Base-by-base conservation (phyloP, 1,140 invertebrate genomes). In the Chironomus striatipennis region DNA sequence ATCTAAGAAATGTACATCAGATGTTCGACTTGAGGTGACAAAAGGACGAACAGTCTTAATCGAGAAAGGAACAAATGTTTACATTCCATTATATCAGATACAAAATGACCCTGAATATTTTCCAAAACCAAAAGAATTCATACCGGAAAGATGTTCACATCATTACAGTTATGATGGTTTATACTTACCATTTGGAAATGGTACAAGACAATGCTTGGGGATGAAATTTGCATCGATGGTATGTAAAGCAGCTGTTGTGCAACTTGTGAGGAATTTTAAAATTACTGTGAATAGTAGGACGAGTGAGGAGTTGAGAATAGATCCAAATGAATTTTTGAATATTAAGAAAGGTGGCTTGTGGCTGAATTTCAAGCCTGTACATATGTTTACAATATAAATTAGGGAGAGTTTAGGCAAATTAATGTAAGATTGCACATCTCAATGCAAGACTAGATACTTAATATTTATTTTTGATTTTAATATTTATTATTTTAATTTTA, bases 41-140 rank as follows among this genome's bases (percentile, higher is more conserved):
- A 80, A 76, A 77, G 77, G 42, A 0, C n/a, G 73, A 0, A 74
- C 77, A 1, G n/a, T 81, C 4, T 74, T 64, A 6, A 74, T 82
- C 42, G 70, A 74, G 0, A 77, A 79, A 2, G 86, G 86, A 7
- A 86, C 85, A 76, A 79, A 83, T 42, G 82, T 89, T 2, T 79
- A 85, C 72, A 84, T 89, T 77, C 87, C 87, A 9, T 83, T 87
- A 72, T 87, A 88, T 75, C 85, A 85, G 1, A 81, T 93, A 21
- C 92, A 93, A 77, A 84, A 87, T 47, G 88, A 91, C 80, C 84
- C 86, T 1, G 80, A 87, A 73, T 84, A 86, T 77, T 93, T 87
- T 81, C 86, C 89, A 0, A 84, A 91, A 74, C 91, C 91, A 4
- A 83, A 88, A 7, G 78, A 73, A 24, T 93, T 88, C 77, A 73